Percentiles rank a stretch among this genome's conserved stretches.
phyloP scores from a whole-genome alignment of 2,113 vertebrate genomes.

The Cygnus buccinator region DNA sequence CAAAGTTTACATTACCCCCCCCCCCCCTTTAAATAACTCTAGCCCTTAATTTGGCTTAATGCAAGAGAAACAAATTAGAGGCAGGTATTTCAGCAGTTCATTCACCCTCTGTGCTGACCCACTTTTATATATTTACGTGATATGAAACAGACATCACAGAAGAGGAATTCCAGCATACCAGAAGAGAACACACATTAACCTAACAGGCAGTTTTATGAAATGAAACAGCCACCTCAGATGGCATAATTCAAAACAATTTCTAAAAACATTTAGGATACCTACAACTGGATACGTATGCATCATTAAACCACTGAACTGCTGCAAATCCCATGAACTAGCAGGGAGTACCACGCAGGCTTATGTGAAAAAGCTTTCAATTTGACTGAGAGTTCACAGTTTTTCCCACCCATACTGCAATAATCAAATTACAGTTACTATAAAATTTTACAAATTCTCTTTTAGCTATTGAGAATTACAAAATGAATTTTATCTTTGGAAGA shows the following conservation, averaged over 20 bases:
- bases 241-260: neutral
- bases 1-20: neutral
- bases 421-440: neutral
- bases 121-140: fast-evolving
- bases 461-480: neutral
- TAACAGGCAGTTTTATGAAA: neutral
- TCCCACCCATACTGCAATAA: neutral
- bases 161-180: neutral
- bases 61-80: neutral
- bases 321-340: neutral
- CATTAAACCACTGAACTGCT: neutral
- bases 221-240: neutral
- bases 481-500: neutral
- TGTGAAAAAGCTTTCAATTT: neutral
- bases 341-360: neutral
- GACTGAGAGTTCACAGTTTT: neutral
- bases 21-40: neutral
- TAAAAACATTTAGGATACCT: neutral
- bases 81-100: neutral
- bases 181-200: neutral
- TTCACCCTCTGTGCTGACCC: neutral
- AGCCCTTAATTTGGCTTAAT: neutral
- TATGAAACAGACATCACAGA: neutral
- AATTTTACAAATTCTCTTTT: neutral
- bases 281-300: neutral